A percentile compares a stretch with the other conserved stretches of the same genome.
phyloP scores from a whole-genome alignment of 2,888 invertebrate species.

The Hyalella azteca region DNA sequence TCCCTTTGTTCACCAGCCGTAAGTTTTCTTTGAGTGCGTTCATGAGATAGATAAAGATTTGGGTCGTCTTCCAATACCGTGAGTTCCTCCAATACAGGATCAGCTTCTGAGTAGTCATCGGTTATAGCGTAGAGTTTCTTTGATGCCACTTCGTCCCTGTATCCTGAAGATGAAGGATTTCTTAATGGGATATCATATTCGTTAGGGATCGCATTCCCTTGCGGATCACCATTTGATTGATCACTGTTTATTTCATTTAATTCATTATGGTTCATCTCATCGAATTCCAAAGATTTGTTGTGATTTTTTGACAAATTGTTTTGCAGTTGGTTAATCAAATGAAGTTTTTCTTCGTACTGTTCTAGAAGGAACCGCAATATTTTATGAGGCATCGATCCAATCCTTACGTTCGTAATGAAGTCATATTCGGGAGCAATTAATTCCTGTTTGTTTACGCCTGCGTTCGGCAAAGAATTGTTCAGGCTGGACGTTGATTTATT shows the following conservation, averaged over 20 bases:
- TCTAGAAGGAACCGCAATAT: neutral
- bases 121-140: neutral
- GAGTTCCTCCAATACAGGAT: neutral
- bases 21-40: neutral
- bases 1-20: neutral
- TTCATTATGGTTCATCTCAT: no score
- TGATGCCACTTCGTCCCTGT: neutral
- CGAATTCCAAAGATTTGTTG: no score
- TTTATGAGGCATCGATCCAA: slow-evolving; percentile 16
- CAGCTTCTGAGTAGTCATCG: neutral
- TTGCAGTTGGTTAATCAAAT: no score
- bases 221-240: neutral
- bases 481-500: no score
- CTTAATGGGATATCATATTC: no score
- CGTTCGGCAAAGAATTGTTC: no score
- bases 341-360: slow-evolving; percentile 8
- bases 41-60: neutral
- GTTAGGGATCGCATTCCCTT: no score
- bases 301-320: no score
- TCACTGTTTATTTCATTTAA: no score
- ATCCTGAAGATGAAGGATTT: no score
- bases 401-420: neutral
- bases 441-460: no score
- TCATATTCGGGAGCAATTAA: neutral
- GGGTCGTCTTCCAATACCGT: neutral